Base-by-base conservation (phyloP, 2,113 vertebrate genomes). In the Brachyhypopomus occidentalis region DNA sequence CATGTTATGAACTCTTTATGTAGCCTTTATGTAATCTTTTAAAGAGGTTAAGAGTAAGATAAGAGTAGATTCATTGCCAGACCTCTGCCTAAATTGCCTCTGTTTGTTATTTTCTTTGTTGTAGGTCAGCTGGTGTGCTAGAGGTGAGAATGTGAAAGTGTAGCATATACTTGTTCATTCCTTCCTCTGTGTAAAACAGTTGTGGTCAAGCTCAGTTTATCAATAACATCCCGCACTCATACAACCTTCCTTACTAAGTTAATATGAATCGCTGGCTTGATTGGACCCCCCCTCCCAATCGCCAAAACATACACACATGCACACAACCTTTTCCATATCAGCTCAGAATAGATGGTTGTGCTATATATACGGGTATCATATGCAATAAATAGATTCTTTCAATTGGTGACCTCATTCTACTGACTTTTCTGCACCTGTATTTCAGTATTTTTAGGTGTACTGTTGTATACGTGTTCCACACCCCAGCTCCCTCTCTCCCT, bases 401-500 rank as follows among this genome's bases (percentile, higher is more conserved):
- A 7, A 17, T 34, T 22, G 14, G 30, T 8, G 30, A 27, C 27
- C 6, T 36, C 19, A 19, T 67, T 27, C 66, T 22, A 6, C 27
- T 25, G 23, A 55, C 5, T 73, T 41, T 41, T 23, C 30, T 30
- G 30, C 30, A 30, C 30, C 30, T 6, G 6, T 66, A 36, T 38
- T 52, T 14, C 25, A 45, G 41, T 16, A 63, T 34, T 48, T 80
- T 38, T 38, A 62, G 60, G 55, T 63, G 63, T 83, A 59, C 45
- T 52, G 3, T 52, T 52, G 45, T 14, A 14, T 14, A 14, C 45
- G 12, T 69, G 80, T 77, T 70, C 60, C 80, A 77, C 59, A 79
- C 59, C 34, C 25, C 27, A 73, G 48, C 19, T 73, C 41, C 83
- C 78, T 77, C 56, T 38, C 60, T 70, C 74, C 75, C 81, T 78